Conservation (phyloP, 1,140 invertebrate species). For the Brachionus asplanchnoidis region DNA sequence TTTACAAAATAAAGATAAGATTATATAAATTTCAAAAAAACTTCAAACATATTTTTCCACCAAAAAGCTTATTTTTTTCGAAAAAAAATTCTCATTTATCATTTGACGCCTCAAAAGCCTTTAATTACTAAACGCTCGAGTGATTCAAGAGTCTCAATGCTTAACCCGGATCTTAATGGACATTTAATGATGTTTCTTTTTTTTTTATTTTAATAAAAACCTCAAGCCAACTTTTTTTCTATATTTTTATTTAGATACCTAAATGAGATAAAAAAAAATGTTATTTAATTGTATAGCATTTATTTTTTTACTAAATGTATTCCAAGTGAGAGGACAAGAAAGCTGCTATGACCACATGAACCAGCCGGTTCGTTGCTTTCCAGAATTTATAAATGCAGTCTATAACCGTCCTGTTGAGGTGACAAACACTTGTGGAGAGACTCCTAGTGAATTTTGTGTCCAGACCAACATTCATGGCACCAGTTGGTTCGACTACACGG, state of each 20-base stretch:
- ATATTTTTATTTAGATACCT: background rate
- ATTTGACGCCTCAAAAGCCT: background rate
- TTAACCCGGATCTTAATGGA: background rate
- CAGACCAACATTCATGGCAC: conserved; percentile 8
- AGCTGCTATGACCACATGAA: conserved; percentile 59
- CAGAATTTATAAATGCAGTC: conserved; percentile 91
- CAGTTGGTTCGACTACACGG: background rate
- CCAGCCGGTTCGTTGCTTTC: conserved; percentile 75
- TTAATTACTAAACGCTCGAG: background rate
- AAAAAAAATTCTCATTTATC: background rate
- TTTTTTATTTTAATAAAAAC: background rate
- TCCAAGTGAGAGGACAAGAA: background rate
- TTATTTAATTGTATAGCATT: background rate
- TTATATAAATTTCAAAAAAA: conserved; percentile 13
- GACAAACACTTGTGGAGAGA: conserved; percentile 87
- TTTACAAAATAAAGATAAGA: background rate
- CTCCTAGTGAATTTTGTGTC: conserved; percentile 27
- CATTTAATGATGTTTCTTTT: background rate
- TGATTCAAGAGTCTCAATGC: background rate
- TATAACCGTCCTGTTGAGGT: conserved; percentile 78
- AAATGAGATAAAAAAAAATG: background rate
- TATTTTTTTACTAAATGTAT: background rate
- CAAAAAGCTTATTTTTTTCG: background rate
- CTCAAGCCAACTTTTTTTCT: background rate
- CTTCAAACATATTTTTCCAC: background rate